phyloP scores from a whole-genome alignment of 2,888 invertebrate genomes.

The Neoitamus cyanurus region DNA sequence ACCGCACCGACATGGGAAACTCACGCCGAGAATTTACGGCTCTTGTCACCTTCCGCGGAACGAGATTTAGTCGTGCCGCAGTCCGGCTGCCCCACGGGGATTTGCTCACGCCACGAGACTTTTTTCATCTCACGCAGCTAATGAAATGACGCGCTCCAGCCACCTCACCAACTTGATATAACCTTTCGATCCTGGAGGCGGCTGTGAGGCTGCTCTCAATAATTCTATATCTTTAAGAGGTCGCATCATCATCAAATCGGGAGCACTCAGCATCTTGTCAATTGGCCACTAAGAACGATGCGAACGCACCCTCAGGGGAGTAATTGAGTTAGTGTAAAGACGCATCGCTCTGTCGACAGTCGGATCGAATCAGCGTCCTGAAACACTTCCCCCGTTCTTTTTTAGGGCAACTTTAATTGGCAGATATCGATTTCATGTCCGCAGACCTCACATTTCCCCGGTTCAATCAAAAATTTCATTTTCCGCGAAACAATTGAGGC shows the following conservation, averaged over 20 bases:
- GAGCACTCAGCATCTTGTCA: background rate
- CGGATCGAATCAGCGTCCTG: background rate
- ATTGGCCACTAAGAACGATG: background rate
- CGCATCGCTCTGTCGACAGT: background rate
- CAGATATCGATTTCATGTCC: constrained; percentile 24
- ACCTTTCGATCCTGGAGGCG: background rate
- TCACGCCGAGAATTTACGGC: background rate
- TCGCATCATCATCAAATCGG: background rate
- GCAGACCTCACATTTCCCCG: background rate
- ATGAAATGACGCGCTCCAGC: background rate
- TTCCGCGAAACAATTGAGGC: constrained; percentile 11
- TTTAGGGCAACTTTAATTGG: background rate
- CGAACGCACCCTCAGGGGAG: background rate
- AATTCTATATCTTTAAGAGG: background rate
- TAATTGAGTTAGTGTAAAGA: background rate
- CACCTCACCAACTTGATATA: background rate
- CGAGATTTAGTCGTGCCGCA: background rate
- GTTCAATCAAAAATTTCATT: constrained; percentile 34
- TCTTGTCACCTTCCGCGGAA: constrained; percentile 8
- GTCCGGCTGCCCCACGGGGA: background rate
- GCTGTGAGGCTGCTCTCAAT: background rate
- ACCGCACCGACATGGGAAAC: background rate
- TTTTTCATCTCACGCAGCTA: background rate
- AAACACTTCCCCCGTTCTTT: background rate
- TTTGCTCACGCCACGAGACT: background rate